These are phyloP conservation scores for Drosophila lacteicornis DNA, from an alignment of 1,140 invertebrate genomes.

Conservation along the genomic window DNA sequence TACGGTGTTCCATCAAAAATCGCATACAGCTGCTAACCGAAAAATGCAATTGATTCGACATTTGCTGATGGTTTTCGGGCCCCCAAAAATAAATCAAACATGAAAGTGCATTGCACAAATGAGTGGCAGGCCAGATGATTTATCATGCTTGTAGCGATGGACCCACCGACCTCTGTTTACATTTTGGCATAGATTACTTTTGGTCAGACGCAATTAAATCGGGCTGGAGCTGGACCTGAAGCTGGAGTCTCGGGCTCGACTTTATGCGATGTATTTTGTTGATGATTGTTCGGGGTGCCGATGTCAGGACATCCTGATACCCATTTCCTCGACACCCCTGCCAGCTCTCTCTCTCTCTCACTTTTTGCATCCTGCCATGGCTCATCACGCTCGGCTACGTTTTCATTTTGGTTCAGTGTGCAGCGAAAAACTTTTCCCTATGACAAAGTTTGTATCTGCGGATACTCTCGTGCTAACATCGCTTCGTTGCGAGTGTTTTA, in stretches of 20 bases:
- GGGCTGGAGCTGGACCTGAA: constrained; percentile 27
- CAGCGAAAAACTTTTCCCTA: constrained; percentile 55
- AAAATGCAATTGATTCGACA: constrained; percentile 55
- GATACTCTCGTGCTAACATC: constrained; percentile 49
- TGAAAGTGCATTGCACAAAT: constrained; percentile 27
- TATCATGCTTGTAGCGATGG: constrained; percentile 24
- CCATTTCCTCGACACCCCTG: not conserved
- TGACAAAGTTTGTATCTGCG: constrained; percentile 64
- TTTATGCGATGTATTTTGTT: constrained; percentile 38
- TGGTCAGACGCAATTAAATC: constrained; percentile 68
- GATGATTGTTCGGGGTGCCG: constrained; percentile 40
- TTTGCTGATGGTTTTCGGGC: constrained; percentile 25
- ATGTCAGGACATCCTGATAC: constrained; percentile 33
- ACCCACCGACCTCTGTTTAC: constrained; percentile 26
- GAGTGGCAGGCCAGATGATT: constrained; percentile 31
- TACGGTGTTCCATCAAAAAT: constrained; percentile 47
- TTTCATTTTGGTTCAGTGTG: constrained; percentile 65
- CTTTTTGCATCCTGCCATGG: constrained; percentile 19
- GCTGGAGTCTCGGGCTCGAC: constrained; percentile 13
- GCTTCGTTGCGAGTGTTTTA: constrained; percentile 55
- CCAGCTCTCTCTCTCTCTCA: not conserved
- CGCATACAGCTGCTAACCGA: constrained; percentile 52
- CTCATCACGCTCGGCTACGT: constrained; percentile 48
- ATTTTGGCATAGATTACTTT: constrained; percentile 52
- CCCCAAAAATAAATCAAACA: constrained; percentile 33